Evolutionary conservation across 2,113 vertebrate species (phyloP), one percentile per base, ranked within the genome.

Genomic region (Microtus ochrogaster): DNA sequence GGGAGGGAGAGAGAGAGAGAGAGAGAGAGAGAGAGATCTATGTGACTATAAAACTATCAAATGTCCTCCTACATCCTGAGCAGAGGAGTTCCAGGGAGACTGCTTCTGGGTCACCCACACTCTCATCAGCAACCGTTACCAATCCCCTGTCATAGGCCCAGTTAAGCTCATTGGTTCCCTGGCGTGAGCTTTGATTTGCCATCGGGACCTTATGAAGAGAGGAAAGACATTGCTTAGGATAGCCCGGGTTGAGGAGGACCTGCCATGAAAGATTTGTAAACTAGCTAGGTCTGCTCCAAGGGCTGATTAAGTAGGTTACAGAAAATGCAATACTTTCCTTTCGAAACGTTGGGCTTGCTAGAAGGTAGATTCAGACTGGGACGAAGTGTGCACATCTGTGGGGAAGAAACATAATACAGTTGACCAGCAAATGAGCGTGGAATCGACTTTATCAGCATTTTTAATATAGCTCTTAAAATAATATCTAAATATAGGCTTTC

Each of bases 371-470:
- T 94, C 41, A 93, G 92, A 90, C 66, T 16, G 36, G 28, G 78
- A 95, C 88, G 63, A 93, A 97, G 77, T n/a, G 19, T 49, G 19
- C 88, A 96, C 95, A 95, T 96, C 94, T 89, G 85, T 94, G 94
- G 96, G 82, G 96, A 92, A 97, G 94, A 96, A 94, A 97, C 97
- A 89, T 55, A 94, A 94, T 78, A 94, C 21, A 91, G 84, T 93
- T 89, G 85, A 90, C 85, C 24, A 93, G 92, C 96, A 97, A 95
- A 77, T 44, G 87, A 95, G 55, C 66, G 52, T 96, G 97, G 98
- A 98, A 98, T 98, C 96, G 94, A 98, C 97, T 98, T 98, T 98
- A 98, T 98, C 98, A 98, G 98, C 98, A 97, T 89, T 98, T 98
- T 98, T 97, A 98, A 98, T 96, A 96, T 94, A 98, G 96, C 97